Evolutionary conservation across 2,113 vertebrate species (phyloP).

Genomic region (Silurus meridionalis): DNA sequence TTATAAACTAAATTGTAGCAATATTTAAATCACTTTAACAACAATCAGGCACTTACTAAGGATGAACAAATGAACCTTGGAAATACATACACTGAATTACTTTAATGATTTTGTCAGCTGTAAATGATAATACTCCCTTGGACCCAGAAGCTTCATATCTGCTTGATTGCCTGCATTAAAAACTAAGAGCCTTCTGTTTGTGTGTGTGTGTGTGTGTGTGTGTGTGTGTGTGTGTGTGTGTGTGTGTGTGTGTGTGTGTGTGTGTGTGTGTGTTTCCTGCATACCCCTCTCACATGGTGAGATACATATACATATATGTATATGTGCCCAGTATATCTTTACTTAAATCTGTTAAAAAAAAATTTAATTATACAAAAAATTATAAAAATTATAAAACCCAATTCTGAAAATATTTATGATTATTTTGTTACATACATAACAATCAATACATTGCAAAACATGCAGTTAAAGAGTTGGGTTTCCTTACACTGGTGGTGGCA

Average conservation of each 20-base stretch:
- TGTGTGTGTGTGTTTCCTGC: too few species aligned
- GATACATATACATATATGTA: too few species aligned
- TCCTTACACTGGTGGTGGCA: slow-evolving; percentile 77
- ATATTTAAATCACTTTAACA: too few species aligned
- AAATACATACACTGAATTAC: background rate
- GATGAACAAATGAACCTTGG: background rate
- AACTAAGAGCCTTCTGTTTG: background rate
- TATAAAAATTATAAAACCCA: too few species aligned
- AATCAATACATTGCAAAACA: background rate
- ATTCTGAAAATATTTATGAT: too few species aligned
- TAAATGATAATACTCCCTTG: background rate
- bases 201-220: background rate
- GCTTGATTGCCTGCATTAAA: background rate
- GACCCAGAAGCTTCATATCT: background rate
- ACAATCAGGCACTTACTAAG: background rate
- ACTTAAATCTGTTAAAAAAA: too few species aligned
- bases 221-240: too few species aligned
- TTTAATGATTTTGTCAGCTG: background rate
- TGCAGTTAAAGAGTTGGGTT: background rate
- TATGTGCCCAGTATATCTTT: too few species aligned
- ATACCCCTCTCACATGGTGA: too few species aligned
- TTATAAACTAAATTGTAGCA: too few species aligned
- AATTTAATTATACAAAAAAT: too few species aligned
- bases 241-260: too few species aligned
- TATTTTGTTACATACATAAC: background rate